Percentiles rank a stretch among this genome's conserved stretches.
Conservation (phyloP, 2,888 invertebrate genomes). For the Pardosa pseudoannulata region DNA sequence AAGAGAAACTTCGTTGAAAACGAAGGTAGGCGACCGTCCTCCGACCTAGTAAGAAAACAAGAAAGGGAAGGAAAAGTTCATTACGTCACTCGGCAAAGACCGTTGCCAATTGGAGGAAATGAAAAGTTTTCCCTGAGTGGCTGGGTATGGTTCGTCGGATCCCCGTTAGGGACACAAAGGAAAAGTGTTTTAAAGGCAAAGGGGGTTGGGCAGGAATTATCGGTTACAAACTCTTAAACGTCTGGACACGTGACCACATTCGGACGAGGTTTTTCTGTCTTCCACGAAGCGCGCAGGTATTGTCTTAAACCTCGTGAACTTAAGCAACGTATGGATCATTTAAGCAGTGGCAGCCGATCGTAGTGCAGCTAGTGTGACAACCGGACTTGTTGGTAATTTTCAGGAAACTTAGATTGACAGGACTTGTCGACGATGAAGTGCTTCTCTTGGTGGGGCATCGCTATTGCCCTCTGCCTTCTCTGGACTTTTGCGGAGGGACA, state of each 20-base stretch:
- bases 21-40: conserved; percentile 64
- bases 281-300: conserved; percentile 35
- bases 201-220: conserved; percentile 61
- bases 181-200: conserved; percentile 47
- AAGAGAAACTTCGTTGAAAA: conserved; percentile 44
- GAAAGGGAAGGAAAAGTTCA: conserved; percentile 40
- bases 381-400: background rate
- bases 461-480: conserved; percentile 21
- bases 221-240: conserved; percentile 58
- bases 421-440: conserved; percentile 37
- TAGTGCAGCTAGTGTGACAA: conserved; percentile 27
- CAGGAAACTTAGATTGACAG: background rate
- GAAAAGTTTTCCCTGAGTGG: conserved; percentile 50
- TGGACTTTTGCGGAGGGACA: conserved; percentile 58
- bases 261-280: conserved; percentile 35
- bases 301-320: conserved; percentile 28
- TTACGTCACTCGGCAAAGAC: conserved; percentile 65
- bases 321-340: conserved; percentile 34
- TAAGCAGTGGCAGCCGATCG: conserved; percentile 18
- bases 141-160: conserved; percentile 66
- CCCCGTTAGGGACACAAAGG: conserved; percentile 57
- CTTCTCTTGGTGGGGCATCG: conserved; percentile 39
- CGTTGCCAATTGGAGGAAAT: conserved; percentile 71
- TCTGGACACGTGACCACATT: conserved; percentile 35
- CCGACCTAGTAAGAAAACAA: conserved; percentile 57